Evolutionary conservation across 2,113 vertebrate species (phyloP).

Genomic region (Cyrtonyx montezumae): DNA sequence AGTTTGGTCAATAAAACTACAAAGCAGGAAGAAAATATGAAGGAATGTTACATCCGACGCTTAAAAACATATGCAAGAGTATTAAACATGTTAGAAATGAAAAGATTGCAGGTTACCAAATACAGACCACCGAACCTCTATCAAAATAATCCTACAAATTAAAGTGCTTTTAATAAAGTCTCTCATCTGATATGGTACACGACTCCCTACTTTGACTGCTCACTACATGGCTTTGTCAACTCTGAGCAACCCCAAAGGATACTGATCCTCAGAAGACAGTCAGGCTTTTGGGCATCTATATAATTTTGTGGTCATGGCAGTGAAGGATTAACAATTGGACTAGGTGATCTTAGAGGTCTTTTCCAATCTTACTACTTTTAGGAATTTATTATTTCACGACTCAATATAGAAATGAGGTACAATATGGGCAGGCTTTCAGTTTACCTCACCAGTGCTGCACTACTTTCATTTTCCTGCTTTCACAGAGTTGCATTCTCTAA

Average conservation of each 20-base stretch:
- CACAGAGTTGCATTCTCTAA: not conserved
- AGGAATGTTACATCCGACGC: not conserved
- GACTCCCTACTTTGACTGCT: not conserved
- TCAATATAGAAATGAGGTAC: rapidly evolving
- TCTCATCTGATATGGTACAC: not conserved
- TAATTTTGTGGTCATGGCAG: too few relatives aligned
- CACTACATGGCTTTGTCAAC: not conserved
- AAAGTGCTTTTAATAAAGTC: not conserved
- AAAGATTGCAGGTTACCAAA: not conserved
- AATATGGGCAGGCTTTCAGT: rapidly evolving
- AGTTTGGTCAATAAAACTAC: not conserved
- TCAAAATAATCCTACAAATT: not conserved
- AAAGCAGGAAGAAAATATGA: not conserved
- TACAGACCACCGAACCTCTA: not conserved
- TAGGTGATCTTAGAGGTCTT: too few relatives aligned
- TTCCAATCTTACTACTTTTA: too few relatives aligned
- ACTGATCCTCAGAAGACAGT: not conserved
- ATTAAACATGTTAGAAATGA: not conserved
- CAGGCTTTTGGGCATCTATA: not conserved
- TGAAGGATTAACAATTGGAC: too few relatives aligned
- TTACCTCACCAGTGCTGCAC: not conserved
- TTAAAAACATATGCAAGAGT: not conserved
- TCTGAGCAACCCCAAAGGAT: not conserved
- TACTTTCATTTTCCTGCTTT: not conserved
- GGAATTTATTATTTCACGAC: too few relatives aligned